Evolutionary conservation across 2,888 invertebrate genomes (phyloP).

Genomic region (Mesoligia furuncula): DNA sequence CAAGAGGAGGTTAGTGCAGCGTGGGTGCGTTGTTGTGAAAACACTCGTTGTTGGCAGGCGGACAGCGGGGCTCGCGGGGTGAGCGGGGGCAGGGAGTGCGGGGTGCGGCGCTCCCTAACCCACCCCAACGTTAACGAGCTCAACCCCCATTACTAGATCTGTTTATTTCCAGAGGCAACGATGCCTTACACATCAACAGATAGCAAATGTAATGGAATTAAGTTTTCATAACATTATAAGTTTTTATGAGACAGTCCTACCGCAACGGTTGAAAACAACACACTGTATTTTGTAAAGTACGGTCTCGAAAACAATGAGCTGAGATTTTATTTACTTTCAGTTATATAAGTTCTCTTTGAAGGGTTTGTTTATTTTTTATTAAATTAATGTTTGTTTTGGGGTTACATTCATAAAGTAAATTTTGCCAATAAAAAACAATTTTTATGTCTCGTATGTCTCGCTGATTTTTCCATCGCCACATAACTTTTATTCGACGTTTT

Average conservation of each 20-base stretch:
- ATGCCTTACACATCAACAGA: slow-evolving; percentile 41
- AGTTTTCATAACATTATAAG: slow-evolving; percentile 5
- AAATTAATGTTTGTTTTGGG: neutral
- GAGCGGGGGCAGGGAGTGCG: neutral
- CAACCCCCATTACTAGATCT: slow-evolving; percentile 68
- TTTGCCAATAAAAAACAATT: too few species aligned
- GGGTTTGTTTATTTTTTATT: neutral
- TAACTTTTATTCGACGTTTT: too few species aligned
- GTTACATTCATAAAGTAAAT: neutral
- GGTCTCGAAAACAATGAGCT: neutral
- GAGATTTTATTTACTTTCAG: neutral
- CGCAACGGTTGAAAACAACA: neutral
- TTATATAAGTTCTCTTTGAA: neutral
- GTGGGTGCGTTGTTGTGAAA: slow-evolving; percentile 72
- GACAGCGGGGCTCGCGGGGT: slow-evolving; percentile 9
- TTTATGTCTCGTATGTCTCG: too few species aligned
- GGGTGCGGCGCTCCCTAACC: slow-evolving; percentile 70
- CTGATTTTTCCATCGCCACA: too few species aligned
- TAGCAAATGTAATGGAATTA: slow-evolving; percentile 40
- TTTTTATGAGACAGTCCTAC: neutral
- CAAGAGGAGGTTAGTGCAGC: slow-evolving; percentile 66
- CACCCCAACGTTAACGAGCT: slow-evolving; percentile 74
- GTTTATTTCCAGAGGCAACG: slow-evolving; percentile 54
- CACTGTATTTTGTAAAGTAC: neutral
- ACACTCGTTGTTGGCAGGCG: slow-evolving; percentile 66